These are phyloP conservation scores for Pseudomugil tenellus DNA, from an alignment of 2,797 vertebrate genomes.

Conservation along the genomic window DNA sequence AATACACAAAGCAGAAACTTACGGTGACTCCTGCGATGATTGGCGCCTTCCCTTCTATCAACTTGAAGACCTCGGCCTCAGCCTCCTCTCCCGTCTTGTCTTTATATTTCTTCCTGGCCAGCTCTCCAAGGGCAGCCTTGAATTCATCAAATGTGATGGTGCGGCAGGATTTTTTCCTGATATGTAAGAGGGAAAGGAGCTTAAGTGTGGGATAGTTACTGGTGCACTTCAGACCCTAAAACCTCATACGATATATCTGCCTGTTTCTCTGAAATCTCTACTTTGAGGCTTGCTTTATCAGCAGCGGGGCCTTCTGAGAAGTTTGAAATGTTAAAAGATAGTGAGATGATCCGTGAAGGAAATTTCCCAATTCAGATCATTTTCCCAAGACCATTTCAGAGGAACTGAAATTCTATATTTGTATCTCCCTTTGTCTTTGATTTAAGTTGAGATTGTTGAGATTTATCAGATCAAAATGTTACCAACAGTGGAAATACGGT, in stretches of 20 bases:
- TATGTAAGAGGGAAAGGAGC: slow-evolving; percentile 26
- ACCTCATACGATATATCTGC: neutral
- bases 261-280: neutral
- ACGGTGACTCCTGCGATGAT: slow-evolving; percentile 89
- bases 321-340: slow-evolving; percentile 6
- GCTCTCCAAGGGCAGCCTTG: slow-evolving; percentile 89
- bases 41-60: slow-evolving; percentile 92
- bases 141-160: slow-evolving; percentile 96
- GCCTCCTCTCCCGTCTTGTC: slow-evolving; percentile 91
- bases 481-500: slow-evolving; percentile 16
- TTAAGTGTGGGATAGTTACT: slow-evolving; percentile 10
- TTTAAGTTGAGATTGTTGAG: neutral
- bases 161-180: slow-evolving; percentile 91
- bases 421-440: slow-evolving; percentile 1
- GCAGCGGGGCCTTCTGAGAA: neutral
- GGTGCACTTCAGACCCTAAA: slow-evolving; percentile 6
- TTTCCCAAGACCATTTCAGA: slow-evolving; percentile 33
- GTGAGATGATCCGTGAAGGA: slow-evolving; percentile 56
- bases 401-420: slow-evolving; percentile 32
- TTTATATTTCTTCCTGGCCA: slow-evolving; percentile 92
- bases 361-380: slow-evolving; percentile 38
- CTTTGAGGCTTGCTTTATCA: neutral
- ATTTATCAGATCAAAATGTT: slow-evolving; percentile 19
- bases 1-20: slow-evolving; percentile 7
- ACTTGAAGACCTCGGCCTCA: slow-evolving; percentile 87